Conservation (phyloP, 1,140 invertebrate species). For the Platyura marginata region DNA sequence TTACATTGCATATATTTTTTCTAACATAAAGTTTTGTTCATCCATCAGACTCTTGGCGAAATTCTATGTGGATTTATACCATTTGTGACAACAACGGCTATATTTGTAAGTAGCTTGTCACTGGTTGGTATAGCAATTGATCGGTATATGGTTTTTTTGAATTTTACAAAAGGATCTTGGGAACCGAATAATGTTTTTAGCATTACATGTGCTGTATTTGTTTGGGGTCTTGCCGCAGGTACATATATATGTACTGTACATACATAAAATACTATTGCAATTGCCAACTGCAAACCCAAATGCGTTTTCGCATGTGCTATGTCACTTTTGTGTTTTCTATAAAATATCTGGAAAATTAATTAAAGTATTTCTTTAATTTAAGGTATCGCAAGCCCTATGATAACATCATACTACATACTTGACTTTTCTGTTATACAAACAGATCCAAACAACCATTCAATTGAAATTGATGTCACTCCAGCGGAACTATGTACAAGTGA, state of each 20-base stretch:
- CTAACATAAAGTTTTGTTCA: background rate
- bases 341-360: background rate
- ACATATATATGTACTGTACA: background rate
- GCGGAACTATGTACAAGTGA: constrained; percentile 7
- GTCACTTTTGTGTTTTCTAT: too few species aligned
- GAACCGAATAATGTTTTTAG: constrained; percentile 18
- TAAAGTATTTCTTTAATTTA: background rate
- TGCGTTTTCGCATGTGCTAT: too few species aligned
- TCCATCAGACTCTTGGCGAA: constrained; percentile 20
- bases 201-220: constrained; percentile 10
- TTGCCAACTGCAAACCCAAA: too few species aligned
- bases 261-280: too few species aligned
- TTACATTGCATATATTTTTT: background rate
- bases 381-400: constrained; percentile 10
- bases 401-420: constrained; percentile 14
- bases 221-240: constrained; percentile 22
- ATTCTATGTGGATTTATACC: constrained; percentile 29
- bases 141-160: constrained; percentile 26
- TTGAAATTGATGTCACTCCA: constrained; percentile 1
- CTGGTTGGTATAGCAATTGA: constrained; percentile 33
- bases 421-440: constrained; percentile 10
- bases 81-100: constrained; percentile 26
- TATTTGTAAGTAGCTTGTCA: constrained; percentile 28
- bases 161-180: constrained; percentile 22
- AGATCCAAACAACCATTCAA: constrained; percentile 3